Evolutionary conservation across 92 coral and sea anemone genomes (phyloP), one percentile per base, ranked within the genome.

Genomic region (Paramuricea clavata): DNA sequence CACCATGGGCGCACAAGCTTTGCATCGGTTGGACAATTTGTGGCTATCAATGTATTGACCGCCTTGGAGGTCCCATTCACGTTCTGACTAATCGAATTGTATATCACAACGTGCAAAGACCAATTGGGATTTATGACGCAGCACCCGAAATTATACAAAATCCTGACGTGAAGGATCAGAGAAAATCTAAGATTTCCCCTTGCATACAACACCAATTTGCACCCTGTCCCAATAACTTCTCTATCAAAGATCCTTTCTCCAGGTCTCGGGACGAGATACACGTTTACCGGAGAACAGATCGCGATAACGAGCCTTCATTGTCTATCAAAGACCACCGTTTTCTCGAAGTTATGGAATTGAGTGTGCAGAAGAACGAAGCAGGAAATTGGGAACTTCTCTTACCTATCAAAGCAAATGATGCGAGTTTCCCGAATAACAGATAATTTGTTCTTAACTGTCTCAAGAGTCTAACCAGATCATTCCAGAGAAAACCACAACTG

Each of bases 1-100:
- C 83, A 30, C 82, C 74, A 1, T 85, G 88, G 88, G 88, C 83
- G n/a, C 83, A 85, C 35, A 70, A 79, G 50, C 76, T 88, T 62
- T 62, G 32, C 15, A 30, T 62, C 21, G 70, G 70, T 1, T 62
- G 70, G 70, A 62, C 70, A 62, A 62, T 62, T 1, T 62, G 70
- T 30, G 70, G 70, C 21, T 22, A 62, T 62, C 70, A 62, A 62
- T 62, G 70, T 9, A 22, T 62, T 27, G 70, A 62, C 6, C 33
- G 70, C 21, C 34, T 11, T 62, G 70, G 70, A 27, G 70, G 70
- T 62, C 70, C 70, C 17, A 62, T 62, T 62, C 70, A 62, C 35
- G 35, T 62, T 13, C 6, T 25, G 21, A 62, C 70, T 56, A 5
- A 22, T 27, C 70, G 70, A 62, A 22, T 31, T 23, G 70, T 25